Evolutionary conservation across 2,113 vertebrate genomes (phyloP), one percentile per base, ranked within the genome.

Genomic region (Embiotoca jacksoni): DNA sequence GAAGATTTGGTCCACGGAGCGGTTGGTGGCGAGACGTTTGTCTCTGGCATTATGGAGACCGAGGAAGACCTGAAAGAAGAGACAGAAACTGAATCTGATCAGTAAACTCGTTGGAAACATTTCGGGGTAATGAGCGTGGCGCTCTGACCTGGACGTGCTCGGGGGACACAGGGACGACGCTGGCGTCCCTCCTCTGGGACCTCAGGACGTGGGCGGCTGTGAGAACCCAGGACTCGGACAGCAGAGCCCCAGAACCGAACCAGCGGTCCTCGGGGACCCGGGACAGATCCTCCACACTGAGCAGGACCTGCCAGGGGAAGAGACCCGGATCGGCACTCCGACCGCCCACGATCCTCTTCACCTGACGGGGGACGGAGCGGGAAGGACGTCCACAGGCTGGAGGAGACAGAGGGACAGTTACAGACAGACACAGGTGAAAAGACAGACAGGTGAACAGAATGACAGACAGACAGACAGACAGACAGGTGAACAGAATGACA

Each of bases 301-400:
- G 96, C 31, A 99, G 94, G 1, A 94, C 96, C 90, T 99, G 98
- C 98, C 98, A 99, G 0, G 98, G 98, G 84, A 99, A 99, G 72
- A 96, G 94, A 13, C 98, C 98, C 0, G 95, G 96, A 57, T 94
- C 94, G 0, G 98, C 96, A 0, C 92, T 92, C 1, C 94, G 94
- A 7, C 98, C 98, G 0, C 98, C 98, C 0, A 99, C 97, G 10
- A 99, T 97, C 33, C 98, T 92, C 90, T 98, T 99, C 89, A 96
- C 93, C 60, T 96, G 93, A 15, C 85, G 75, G 0, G 97, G 97
- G 52, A 97, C 90, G 3, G 93, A 35, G 4, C 92, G 96, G 35
- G 89, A 88, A 0, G 96, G 96, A 10, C 87, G 94, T 0, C 98
- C 98, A 0, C 91, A 94, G 53, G 62, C 92, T 94, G 73, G 36